Conservation (phyloP, 2,113 vertebrate species). For the Hyperopisus bebe region DNA sequence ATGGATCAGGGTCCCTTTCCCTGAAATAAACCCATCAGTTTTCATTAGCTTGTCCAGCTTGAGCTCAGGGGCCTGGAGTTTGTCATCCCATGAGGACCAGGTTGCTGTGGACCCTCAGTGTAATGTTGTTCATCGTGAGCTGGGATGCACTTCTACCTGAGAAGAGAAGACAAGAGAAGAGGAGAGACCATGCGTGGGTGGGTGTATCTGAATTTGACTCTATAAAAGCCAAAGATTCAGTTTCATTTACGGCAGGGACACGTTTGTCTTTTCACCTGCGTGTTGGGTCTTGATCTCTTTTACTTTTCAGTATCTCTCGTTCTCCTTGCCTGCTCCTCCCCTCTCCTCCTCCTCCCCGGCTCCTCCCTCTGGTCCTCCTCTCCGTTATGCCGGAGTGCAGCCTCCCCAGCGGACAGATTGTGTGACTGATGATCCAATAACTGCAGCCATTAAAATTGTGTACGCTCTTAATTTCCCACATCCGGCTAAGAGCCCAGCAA, state of each 20-base stretch:
- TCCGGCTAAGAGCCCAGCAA: constrained; percentile 55
- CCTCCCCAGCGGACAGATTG: constrained; percentile 60
- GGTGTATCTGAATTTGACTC: neutral
- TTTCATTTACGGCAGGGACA: neutral
- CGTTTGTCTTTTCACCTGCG: neutral
- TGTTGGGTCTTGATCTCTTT: neutral
- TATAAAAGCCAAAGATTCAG: neutral
- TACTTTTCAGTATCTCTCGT: neutral
- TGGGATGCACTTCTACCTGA: neutral
- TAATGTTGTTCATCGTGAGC: neutral
- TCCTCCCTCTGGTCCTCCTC: constrained; percentile 17
- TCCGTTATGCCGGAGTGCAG: constrained; percentile 68
- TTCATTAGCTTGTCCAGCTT: neutral
- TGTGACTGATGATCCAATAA: constrained; percentile 69
- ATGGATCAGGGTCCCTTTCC: neutral
- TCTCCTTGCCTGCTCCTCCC: neutral
- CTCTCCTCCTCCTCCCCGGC: neutral
- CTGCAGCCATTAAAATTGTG: constrained; percentile 68
- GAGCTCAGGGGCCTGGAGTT: neutral
- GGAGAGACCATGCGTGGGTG: neutral
- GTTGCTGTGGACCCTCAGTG: neutral
- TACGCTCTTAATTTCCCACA: constrained; percentile 62
- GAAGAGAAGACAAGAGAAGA: neutral
- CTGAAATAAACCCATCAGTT: neutral
- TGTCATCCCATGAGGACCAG: neutral